phyloP scores from a whole-genome alignment of 2,113 vertebrate species.

The Pycnonotus jocosus region DNA sequence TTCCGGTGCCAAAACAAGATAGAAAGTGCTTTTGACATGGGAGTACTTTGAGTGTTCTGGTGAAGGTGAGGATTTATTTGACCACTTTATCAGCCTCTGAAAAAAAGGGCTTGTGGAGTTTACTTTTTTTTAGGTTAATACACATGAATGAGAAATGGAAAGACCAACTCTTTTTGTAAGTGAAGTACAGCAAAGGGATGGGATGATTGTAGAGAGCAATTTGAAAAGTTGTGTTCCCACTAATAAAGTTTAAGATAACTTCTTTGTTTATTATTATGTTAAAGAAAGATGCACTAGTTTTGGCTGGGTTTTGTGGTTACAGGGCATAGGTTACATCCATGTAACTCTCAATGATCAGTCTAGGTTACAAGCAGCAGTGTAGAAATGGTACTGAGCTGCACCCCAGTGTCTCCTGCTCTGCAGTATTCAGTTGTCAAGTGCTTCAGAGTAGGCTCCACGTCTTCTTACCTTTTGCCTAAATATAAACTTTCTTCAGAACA shows the following conservation, averaged over 20 bases:
- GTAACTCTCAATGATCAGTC: neutral
- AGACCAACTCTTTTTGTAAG: neutral
- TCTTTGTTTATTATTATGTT: neutral
- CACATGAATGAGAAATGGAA: neutral
- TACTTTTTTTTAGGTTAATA: neutral
- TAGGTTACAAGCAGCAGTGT: neutral
- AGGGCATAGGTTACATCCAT: neutral
- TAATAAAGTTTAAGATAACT: neutral
- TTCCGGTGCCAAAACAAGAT: neutral
- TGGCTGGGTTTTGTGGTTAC: neutral
- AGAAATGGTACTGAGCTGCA: neutral
- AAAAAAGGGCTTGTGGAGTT: neutral
- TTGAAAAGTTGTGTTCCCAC: neutral
- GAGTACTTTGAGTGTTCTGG: neutral
- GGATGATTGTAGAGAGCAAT: neutral
- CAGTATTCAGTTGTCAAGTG: neutral
- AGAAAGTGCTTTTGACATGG: neutral
- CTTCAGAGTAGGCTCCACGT: neutral
- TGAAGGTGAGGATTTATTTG: neutral
- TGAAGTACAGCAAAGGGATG: neutral
- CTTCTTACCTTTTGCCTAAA: neutral
- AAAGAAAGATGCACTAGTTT: neutral
- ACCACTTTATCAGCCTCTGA: neutral
- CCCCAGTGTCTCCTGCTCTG: neutral
- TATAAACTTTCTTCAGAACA: neutral